These are phyloP conservation scores for Heterodera carotae DNA, from an alignment of 1,140 invertebrate species.

Conservation along the genomic window DNA sequence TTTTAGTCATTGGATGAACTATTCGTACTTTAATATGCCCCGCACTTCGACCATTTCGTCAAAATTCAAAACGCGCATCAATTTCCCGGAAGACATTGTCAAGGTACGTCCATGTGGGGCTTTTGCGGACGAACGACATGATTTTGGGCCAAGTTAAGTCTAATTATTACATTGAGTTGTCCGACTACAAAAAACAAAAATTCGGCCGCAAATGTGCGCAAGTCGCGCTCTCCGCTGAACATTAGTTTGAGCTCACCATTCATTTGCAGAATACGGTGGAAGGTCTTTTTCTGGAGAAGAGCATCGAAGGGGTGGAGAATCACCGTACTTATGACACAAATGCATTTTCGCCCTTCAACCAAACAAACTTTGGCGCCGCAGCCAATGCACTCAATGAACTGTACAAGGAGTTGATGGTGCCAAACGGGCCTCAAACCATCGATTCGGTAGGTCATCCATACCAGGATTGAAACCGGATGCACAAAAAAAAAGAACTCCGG, in stretches of 20 bases:
- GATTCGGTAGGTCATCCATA: too few species aligned
- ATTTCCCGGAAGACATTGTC: constrained; percentile 43
- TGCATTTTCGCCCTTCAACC: constrained; percentile 26
- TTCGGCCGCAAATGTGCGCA: too few species aligned
- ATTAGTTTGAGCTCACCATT: not conserved
- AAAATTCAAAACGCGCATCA: constrained; percentile 52
- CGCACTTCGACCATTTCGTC: constrained; percentile 31
- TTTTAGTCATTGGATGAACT: constrained; percentile 58
- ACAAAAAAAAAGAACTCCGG: too few species aligned
- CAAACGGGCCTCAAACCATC: not conserved
- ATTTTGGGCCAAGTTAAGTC: too few species aligned
- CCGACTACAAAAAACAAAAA: too few species aligned
- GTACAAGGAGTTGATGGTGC: constrained; percentile 33
- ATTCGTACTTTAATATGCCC: constrained; percentile 56
- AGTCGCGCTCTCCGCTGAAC: too few species aligned
- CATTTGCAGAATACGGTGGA: constrained; percentile 32
- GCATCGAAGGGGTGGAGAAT: constrained; percentile 32
- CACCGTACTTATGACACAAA: constrained; percentile 28
- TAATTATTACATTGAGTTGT: too few species aligned
- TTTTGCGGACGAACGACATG: too few species aligned
- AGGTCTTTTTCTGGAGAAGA: constrained; percentile 35
- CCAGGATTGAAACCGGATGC: too few species aligned
- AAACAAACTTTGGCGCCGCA: constrained; percentile 39
- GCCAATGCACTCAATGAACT: constrained; percentile 37
- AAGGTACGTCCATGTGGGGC: constrained; percentile 32